Evolutionary conservation across 2,113 vertebrate species (phyloP), one percentile per base, ranked within the genome.

Genomic region (Brevimyrus niger): DNA sequence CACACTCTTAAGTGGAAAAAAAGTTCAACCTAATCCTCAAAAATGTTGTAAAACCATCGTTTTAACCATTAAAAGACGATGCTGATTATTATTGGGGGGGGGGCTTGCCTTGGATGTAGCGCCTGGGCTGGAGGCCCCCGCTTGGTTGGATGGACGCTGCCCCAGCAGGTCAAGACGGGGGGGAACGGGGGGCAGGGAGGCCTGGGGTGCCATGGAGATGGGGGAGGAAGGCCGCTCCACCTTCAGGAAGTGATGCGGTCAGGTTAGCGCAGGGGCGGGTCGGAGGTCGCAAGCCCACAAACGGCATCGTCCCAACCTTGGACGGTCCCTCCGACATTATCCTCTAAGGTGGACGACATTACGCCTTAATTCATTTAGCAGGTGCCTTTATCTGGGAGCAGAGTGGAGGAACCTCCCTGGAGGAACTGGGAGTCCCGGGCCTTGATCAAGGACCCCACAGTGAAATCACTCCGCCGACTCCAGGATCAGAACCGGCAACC

Each of bases 221-320:
- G 98, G 98, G 86, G 98, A 99, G 3, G 98, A 96, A 38, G 98
- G 98, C 0, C 98, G 97, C 88, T 99, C 98, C 73, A 98, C 97
- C 98, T 99, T 89, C 38, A 94, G 89, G 47, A 92, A 80, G 73
- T 7, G 73, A 80, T 19, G 17, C 4, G 35, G 35, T 42, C 31
- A 42, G 3, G 73, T 76, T 42, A 42, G 31, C 13, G 13, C 73
- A 7, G 73, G 73, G 2, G 15, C 0, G 35, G 69, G 13, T 17
- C 35, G 0, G 31, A 76, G 27, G 35, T 17, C 15, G 31, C 69
- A 11, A 76, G 27, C 31, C 69, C 38, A 35, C 11, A 76, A 19
- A 38, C 31, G 4, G 31, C 31, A 1, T 15, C 69, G 1, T 7
- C 69, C 27, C 17, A 76, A 76, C 69, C 69, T 19, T 4, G n/a